Conservation (phyloP, 2,113 vertebrate genomes). For the Beaufortia kweichowensis region DNA sequence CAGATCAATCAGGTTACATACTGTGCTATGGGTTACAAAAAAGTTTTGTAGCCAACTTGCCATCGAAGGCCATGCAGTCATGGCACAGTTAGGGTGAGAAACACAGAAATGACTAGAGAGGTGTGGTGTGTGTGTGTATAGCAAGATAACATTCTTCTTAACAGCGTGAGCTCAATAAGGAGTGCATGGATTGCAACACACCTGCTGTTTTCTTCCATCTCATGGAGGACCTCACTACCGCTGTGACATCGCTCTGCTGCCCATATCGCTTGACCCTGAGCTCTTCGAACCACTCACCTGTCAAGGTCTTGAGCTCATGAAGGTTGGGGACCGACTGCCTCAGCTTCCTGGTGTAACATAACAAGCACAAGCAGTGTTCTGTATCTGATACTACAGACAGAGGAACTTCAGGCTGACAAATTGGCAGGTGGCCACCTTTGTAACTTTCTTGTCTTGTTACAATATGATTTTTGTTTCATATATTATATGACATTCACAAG, state of each 20-base stretch:
- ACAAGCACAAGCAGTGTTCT: not conserved
- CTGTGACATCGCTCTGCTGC: constrained; percentile 38
- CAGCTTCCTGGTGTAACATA: constrained; percentile 48
- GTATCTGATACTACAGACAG: not conserved
- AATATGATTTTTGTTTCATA: too few species aligned
- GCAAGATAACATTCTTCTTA: constrained; percentile 11
- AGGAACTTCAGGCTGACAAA: not conserved
- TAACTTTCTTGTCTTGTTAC: too few species aligned
- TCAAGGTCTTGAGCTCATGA: constrained; percentile 50
- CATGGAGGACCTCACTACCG: constrained; percentile 58
- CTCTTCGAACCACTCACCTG: constrained; percentile 64
- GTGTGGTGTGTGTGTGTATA: constrained; percentile 3
- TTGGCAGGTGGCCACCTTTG: not conserved
- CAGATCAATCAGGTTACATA: not conserved
- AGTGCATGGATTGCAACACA: constrained; percentile 25
- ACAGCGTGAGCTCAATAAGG: constrained; percentile 1
- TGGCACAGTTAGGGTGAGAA: not conserved
- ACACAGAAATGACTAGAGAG: not conserved
- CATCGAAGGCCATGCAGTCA: not conserved
- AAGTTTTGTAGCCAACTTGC: not conserved
- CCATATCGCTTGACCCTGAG: constrained; percentile 54
- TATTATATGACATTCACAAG: too few species aligned
- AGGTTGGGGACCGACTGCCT: constrained; percentile 46
- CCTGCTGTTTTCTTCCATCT: constrained; percentile 59
- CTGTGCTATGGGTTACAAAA: not conserved